phyloP scores from a whole-genome alignment of 2,888 invertebrate species.

The Sepiola atlantica region DNA sequence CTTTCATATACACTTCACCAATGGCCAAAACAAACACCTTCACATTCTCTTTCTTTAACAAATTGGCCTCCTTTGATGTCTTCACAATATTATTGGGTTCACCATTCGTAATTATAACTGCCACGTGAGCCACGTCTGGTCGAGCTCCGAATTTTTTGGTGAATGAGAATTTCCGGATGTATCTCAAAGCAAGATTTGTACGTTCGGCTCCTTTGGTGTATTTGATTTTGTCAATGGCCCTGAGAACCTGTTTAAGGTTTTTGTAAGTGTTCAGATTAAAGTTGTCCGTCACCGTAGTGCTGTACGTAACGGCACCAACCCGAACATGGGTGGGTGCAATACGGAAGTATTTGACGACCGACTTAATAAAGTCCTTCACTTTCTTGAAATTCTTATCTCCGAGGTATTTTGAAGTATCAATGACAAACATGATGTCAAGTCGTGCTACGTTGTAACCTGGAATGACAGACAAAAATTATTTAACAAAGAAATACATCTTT shows the following conservation, averaged over 20 bases:
- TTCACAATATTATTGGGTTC: not conserved
- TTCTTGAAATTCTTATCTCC: not conserved
- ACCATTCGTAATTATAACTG: not conserved
- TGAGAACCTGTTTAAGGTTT: not conserved
- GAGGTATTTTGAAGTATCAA: not conserved
- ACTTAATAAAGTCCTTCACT: not conserved
- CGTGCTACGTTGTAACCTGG: not conserved
- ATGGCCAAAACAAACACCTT: not conserved
- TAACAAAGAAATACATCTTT: too few species aligned
- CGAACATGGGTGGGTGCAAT: not conserved
- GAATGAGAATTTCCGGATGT: not conserved
- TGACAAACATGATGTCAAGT: not conserved
- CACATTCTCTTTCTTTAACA: not conserved
- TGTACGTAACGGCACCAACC: not conserved
- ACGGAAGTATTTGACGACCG: not conserved
- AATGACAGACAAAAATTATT: not conserved
- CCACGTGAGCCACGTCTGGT: not conserved
- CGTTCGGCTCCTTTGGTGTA: not conserved
- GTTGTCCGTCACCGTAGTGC: not conserved
- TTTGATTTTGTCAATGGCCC: not conserved
- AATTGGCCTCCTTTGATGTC: not conserved
- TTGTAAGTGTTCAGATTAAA: not conserved
- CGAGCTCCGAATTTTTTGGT: not conserved
- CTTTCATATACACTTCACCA: not conserved
- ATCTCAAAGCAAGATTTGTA: not conserved